Evolutionary conservation across 2,888 invertebrate genomes (phyloP), one percentile per base, ranked within the genome.

Genomic region (Chrysolina americana): DNA sequence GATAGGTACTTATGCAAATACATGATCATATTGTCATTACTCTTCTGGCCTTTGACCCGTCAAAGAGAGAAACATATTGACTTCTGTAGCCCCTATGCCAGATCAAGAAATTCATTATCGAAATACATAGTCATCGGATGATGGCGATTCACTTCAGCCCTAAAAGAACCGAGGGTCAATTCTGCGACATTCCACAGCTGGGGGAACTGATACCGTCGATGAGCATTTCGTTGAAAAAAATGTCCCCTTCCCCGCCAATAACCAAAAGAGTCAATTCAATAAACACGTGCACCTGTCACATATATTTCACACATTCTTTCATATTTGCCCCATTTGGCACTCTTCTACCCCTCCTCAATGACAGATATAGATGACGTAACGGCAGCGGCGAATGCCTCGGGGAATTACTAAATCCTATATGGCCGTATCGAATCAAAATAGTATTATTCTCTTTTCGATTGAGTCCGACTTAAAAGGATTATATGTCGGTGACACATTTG

Each of bases 241-340:
- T 23, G 47, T 62, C 59, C 62, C 36, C 59, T 44, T 47, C 64
- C 69, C 56, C 47, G 48, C 65, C 68, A 68, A 75, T 75, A 75
- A 75, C 73, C 65, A 65, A 70, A 72, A 70, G 71, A 77, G 74
- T 74, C 76, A 76, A 78, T 74, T 72, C 70, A 76, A 74, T 76
- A 74, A 78, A 78, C 78, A 78, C 73, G 76, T 78, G 78, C 76
- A 76, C 78, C 75, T 76, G 74, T 78, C 78, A 76, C 68, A 72
- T 69, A 73, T 76, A 78, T 78, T 78, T 78, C 78, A 75, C 78
- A 78, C 78, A 78, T 78, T 78, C 76, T 73, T 76, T 75, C 78
- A 71, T 71, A 74, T 76, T 53, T 71, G 48, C 65, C 62, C 70
- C 71, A 64, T 71, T 66, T 48, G 56, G 47, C 56, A 53, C 47